Conservation (phyloP, 2,113 vertebrate species). For the Scophthalmus maximus region DNA sequence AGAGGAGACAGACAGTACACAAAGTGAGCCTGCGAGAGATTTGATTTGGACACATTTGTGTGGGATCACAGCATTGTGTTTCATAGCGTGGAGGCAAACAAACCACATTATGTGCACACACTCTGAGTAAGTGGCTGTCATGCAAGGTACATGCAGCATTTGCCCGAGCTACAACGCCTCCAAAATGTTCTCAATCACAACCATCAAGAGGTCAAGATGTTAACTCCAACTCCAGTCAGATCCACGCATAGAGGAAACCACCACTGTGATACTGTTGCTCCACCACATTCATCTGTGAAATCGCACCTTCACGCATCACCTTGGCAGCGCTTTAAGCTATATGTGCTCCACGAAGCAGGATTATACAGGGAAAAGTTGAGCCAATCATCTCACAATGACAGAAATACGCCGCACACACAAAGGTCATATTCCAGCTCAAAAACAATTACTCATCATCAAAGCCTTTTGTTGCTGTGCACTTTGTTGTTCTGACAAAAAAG, state of each 20-base stretch:
- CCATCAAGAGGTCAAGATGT: slow-evolving; percentile 36
- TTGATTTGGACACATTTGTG: slow-evolving; percentile 63
- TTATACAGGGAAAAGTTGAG: slow-evolving; percentile 56
- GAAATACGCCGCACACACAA: slow-evolving; percentile 57
- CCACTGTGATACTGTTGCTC: slow-evolving; percentile 2
- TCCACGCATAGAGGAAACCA: slow-evolving; percentile 3
- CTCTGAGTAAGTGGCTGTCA: slow-evolving; percentile 46
- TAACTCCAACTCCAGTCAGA: slow-evolving; percentile 25
- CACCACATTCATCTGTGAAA: slow-evolving; percentile 34
- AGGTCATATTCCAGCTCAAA: slow-evolving; percentile 55
- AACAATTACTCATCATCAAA: slow-evolving; percentile 74
- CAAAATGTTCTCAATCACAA: slow-evolving; percentile 31
- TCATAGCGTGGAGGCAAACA: slow-evolving; percentile 35
- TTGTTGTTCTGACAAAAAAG: slow-evolving; percentile 72
- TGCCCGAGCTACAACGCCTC: not conserved
- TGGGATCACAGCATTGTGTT: slow-evolving; percentile 30
- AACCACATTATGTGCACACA: slow-evolving; percentile 40
- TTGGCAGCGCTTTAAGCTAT: slow-evolving; percentile 50
- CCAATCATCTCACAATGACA: slow-evolving; percentile 63
- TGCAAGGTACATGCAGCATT: slow-evolving; percentile 28
- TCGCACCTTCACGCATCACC: slow-evolving; percentile 50
- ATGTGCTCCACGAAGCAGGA: slow-evolving; percentile 46
- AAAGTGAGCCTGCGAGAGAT: slow-evolving; percentile 53
- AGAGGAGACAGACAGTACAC: slow-evolving; percentile 36
- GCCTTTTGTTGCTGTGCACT: slow-evolving; percentile 67